Conservation (phyloP, 2,888 invertebrate genomes). For the Meteorus colon region DNA sequence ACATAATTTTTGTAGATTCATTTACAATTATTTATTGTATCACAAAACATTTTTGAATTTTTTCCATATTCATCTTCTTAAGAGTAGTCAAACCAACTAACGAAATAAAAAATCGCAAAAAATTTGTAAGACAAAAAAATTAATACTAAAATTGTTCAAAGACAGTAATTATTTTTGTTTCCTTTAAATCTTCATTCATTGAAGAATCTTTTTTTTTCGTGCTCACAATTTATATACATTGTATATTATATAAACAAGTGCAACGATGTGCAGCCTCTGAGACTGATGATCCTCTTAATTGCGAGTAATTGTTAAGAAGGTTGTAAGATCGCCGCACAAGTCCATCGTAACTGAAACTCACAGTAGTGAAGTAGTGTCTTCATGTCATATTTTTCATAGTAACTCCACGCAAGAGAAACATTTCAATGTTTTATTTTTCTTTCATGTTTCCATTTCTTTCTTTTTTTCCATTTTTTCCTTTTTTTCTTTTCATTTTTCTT, state of each 20-base stretch:
- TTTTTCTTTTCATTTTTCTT: constrained; percentile 10
- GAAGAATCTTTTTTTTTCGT: constrained; percentile 31
- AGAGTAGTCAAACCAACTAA: neutral
- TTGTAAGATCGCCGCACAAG: constrained; percentile 62
- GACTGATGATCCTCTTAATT: constrained; percentile 65
- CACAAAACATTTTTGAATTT: too few species aligned
- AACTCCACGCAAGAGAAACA: constrained; percentile 32
- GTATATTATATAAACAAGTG: constrained; percentile 54
- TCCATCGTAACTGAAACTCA: constrained; percentile 40
- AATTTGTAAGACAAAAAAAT: constrained; percentile 24
- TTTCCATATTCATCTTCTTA: too few species aligned
- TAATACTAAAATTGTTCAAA: neutral
- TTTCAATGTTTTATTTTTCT: constrained; percentile 32
- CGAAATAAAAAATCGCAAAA: constrained; percentile 50
- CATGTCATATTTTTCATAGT: constrained; percentile 35
- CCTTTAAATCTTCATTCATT: constrained; percentile 37
- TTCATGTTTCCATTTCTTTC: constrained; percentile 2
- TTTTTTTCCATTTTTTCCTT: constrained; percentile 11
- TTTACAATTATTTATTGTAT: too few species aligned
- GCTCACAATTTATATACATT: neutral
- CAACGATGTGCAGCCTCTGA: constrained; percentile 63
- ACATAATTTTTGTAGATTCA: too few species aligned
- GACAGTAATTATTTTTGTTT: constrained; percentile 25
- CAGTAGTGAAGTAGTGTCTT: constrained; percentile 15
- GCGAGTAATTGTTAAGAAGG: constrained; percentile 70